Evolutionary conservation across 2,888 invertebrate genomes (phyloP).

Genomic region (Liopterus haemorrhoidalis): DNA sequence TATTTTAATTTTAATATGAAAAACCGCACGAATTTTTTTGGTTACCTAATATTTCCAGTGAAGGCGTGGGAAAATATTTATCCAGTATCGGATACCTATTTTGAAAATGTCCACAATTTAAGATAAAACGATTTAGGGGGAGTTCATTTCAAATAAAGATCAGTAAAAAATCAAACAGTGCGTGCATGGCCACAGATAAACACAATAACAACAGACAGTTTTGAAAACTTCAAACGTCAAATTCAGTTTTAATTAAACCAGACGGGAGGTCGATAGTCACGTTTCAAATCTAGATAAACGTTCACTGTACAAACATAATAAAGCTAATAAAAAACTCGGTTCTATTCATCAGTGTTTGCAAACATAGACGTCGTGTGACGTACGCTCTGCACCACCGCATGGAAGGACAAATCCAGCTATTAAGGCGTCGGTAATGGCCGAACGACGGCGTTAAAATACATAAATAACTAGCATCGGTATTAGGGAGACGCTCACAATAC

Average conservation of each 20-base stretch:
- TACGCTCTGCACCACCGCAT: constrained; percentile 42
- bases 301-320: constrained; percentile 39
- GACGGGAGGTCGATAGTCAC: constrained; percentile 23
- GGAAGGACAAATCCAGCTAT: constrained; percentile 45
- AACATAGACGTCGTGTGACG: constrained; percentile 39
- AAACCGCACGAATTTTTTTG: too few species aligned
- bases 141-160: constrained; percentile 24
- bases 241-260: constrained; percentile 33
- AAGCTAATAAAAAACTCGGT: constrained; percentile 38
- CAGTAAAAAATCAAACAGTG: constrained; percentile 16
- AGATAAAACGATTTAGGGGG: too few species aligned
- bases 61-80: too few species aligned
- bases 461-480: constrained; percentile 41
- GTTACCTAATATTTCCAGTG: too few species aligned
- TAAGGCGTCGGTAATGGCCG: constrained; percentile 47
- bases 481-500: too few species aligned
- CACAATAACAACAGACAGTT: constrained; percentile 13
- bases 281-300: constrained; percentile 37
- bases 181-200: constrained; percentile 20
- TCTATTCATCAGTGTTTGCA: constrained; percentile 41
- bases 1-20: too few species aligned
- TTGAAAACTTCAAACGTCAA: constrained; percentile 13
- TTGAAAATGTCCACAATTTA: too few species aligned
- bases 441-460: constrained; percentile 47
- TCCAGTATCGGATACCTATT: too few species aligned